phyloP scores from a whole-genome alignment of 2,797 vertebrate genomes.

The Sebastes kiyomatsui region DNA sequence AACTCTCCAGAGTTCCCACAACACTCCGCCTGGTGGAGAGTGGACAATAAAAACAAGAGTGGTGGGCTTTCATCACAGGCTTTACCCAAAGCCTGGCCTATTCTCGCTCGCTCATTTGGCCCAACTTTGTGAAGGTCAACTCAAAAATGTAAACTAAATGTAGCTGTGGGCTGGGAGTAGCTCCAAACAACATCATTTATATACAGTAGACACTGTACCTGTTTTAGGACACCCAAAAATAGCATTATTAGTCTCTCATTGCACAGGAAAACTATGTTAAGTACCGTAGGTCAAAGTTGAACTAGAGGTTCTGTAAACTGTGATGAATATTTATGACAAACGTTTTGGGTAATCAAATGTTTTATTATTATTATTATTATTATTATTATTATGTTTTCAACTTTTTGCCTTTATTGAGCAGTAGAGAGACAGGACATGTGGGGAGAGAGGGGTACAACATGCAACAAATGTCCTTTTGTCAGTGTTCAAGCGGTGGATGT shows the following conservation, averaged over 20 bases:
- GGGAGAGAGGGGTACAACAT: background rate
- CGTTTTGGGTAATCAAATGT: background rate
- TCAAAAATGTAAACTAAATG: conserved; percentile 47
- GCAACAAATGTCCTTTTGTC: background rate
- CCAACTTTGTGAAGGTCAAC: conserved; percentile 38
- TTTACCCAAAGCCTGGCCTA: conserved; percentile 60
- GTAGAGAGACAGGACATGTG: background rate
- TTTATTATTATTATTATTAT: background rate
- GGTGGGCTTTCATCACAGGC: conserved; percentile 77
- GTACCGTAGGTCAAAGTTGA: background rate
- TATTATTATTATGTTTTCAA: background rate
- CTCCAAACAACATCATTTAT: conserved; percentile 7
- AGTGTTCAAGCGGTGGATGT: background rate
- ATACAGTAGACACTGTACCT: background rate
- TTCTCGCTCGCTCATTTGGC: conserved; percentile 50
- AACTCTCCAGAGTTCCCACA: conserved; percentile 77
- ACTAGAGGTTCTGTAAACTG: background rate
- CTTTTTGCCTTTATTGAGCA: background rate
- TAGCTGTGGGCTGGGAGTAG: conserved; percentile 8
- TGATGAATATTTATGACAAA: background rate
- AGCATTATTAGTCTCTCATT: background rate
- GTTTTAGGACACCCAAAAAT: conserved; percentile 9
- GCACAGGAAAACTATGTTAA: background rate
- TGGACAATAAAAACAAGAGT: conserved; percentile 82
- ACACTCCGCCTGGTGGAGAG: conserved; percentile 77